Base-by-base conservation (phyloP, 1,140 invertebrate genomes). In the Rhopalosiphum maidis region DNA sequence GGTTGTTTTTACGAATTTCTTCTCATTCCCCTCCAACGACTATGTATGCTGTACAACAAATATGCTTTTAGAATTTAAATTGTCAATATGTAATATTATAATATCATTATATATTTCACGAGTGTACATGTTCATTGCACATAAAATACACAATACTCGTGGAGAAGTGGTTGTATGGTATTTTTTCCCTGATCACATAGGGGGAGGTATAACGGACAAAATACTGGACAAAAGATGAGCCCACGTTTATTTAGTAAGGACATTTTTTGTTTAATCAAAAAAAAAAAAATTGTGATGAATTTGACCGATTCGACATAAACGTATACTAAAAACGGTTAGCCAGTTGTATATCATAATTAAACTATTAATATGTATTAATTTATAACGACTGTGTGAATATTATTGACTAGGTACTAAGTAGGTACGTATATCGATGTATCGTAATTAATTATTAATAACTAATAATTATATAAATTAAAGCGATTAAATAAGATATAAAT, bases 1-100 rank as follows among this genome's bases (percentile, higher is more conserved):
- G 37, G 41, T 37, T 37, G 82, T 37, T 23, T 23, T 83, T 37
- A 37, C 37, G 21, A 83, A 83, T 41, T n/a, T 41, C 21, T 22
- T 22, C 77, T 21, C 21, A 82, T 82, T 37, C 5, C 7, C 35
- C n/a, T 18, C 18, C n/a, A 5, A 3, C 1, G 25, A 15, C 30
- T n/a, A 68, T 68, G 3, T n/a, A 68, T n/a, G 2, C 18, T 82
- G 35, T 22, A 41, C 83, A 23, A 23, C 30, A 85, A 23, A 43
- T 41, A 85, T 25, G 41, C 37, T 85, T 43, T 85, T 85, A 25
- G 37, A 85, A 85, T 85, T 85, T 41, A 85, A 85, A 85, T 85
- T 41, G 83, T 25, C 83, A 25, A 85, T 85, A 30, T 22, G 22
- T 21, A 37, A 85, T 85, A 41, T 41, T 83, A 9, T 25, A 5